Conservation (phyloP, 2,797 vertebrate genomes). For the Halcyon chelicuti region DNA sequence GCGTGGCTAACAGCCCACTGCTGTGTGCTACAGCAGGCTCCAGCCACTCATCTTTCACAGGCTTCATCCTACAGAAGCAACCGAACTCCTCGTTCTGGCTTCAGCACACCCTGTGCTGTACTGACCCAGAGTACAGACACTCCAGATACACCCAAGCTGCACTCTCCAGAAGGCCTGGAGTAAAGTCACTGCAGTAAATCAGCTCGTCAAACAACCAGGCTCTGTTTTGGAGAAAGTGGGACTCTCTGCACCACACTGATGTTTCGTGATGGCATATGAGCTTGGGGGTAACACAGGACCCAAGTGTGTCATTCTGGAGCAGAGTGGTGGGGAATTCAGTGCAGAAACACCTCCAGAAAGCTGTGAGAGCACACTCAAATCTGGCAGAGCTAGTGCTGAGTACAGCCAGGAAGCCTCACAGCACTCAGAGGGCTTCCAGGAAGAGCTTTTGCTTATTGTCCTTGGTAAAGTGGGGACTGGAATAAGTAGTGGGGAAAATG, state of each 20-base stretch:
- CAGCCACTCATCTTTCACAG: background rate
- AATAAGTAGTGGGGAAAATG: background rate
- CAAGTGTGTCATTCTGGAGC: background rate
- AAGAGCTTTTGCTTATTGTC: background rate
- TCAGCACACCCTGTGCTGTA: background rate
- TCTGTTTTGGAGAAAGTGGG: background rate
- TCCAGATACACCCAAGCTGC: background rate
- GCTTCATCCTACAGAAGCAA: background rate
- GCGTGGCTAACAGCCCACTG: background rate
- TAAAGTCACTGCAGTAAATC: background rate
- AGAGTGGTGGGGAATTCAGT: background rate
- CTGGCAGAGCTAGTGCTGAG: background rate
- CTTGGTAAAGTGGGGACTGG: accelerated
- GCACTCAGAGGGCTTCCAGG: background rate
- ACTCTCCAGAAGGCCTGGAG: background rate
- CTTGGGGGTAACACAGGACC: background rate
- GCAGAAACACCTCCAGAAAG: background rate
- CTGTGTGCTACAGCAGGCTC: background rate
- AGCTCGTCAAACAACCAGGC: background rate
- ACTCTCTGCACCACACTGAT: background rate
- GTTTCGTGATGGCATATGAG: background rate
- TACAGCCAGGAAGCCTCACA: background rate
- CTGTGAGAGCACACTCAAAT: background rate
- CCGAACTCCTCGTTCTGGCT: background rate
- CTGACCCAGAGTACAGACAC: background rate